Evolutionary conservation across 2,113 vertebrate genomes (phyloP).

Genomic region (Carettochelys insculpta): DNA sequence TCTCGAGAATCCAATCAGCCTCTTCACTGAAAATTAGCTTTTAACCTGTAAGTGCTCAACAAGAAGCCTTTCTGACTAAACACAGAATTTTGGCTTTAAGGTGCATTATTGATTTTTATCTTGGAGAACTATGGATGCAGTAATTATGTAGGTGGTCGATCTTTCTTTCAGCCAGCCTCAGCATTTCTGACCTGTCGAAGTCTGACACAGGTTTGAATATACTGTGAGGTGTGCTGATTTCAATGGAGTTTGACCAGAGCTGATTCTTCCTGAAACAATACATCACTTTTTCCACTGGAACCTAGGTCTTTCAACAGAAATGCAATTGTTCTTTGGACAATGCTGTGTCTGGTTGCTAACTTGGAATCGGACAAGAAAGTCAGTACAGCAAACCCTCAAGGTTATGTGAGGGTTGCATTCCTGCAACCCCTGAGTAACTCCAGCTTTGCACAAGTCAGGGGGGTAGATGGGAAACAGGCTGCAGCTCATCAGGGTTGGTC

Average conservation of each 20-base stretch:
- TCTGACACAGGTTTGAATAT: too few species aligned
- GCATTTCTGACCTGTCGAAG: background rate
- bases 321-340: background rate
- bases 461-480: too few species aligned
- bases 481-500: too few species aligned
- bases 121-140: background rate
- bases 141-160: background rate
- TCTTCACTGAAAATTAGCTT: too few species aligned
- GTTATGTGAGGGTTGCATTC: too few species aligned
- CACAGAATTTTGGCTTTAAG: background rate
- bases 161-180: background rate
- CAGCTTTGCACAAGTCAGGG: too few species aligned
- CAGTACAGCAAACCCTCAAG: too few species aligned
- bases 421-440: too few species aligned
- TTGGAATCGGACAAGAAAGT: background rate
- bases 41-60: background rate
- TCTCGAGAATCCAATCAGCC: too few species aligned
- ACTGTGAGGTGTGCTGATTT: too few species aligned
- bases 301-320: background rate
- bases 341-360: accelerated
- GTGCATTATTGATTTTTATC: background rate
- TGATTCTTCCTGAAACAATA: background rate
- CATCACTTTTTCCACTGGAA: background rate
- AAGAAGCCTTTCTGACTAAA: background rate
- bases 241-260: background rate